Evolutionary conservation across 1,140 invertebrate species (phyloP).

Genomic region (Anastatus disparis): DNA sequence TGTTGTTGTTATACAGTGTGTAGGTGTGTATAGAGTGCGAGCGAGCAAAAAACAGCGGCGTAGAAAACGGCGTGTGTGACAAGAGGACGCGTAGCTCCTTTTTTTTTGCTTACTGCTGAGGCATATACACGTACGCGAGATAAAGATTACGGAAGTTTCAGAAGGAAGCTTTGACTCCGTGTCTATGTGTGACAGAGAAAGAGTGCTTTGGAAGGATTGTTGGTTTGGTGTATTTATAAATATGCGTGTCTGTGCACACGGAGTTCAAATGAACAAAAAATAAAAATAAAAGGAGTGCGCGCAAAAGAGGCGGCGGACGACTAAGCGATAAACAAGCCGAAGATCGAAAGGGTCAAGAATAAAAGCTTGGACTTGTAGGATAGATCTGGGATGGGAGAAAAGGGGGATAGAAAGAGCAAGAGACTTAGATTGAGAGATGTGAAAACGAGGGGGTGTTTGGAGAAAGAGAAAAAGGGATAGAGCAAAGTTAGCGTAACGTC

Average conservation of each 20-base stretch:
- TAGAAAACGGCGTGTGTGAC: not conserved
- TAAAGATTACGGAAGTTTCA: constrained; percentile 9
- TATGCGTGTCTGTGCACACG: not conserved
- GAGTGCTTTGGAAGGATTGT: not conserved
- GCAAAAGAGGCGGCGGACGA: constrained; percentile 30
- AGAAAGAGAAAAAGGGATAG: constrained; percentile 39
- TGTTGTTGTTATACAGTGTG: too few species aligned
- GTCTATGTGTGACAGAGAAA: not conserved
- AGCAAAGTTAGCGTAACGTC: constrained; percentile 63
- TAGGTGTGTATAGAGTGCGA: too few species aligned
- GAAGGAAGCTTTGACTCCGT: constrained; percentile 5
- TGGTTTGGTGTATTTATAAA: not conserved
- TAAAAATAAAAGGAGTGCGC: not conserved
- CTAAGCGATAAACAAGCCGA: constrained; percentile 43
- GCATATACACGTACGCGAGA: too few species aligned
- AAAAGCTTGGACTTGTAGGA: not conserved
- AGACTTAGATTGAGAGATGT: not conserved
- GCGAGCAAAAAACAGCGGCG: not conserved
- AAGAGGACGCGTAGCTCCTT: not conserved
- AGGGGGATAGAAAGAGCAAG: not conserved
- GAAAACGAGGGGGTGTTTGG: constrained; percentile 37
- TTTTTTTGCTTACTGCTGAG: too few species aligned
- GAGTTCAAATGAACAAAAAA: too few species aligned
- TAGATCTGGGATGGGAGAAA: not conserved
- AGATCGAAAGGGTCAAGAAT: constrained; percentile 22